Conservation (phyloP, 2,797 vertebrate species). For the Otus scops region DNA sequence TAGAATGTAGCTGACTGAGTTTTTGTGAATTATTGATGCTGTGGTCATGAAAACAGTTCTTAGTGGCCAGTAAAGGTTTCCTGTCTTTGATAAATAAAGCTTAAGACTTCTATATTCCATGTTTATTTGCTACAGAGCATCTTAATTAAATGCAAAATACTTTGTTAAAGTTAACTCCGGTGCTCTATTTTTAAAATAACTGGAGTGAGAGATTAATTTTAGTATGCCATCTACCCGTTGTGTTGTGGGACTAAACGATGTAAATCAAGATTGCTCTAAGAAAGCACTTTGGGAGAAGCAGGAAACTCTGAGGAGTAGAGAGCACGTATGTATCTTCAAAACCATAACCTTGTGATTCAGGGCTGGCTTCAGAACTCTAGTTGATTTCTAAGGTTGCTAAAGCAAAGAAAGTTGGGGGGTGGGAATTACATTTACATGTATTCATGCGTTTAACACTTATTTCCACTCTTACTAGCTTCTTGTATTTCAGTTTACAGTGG, state of each 20-base stretch:
- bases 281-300: background rate
- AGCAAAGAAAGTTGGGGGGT: background rate
- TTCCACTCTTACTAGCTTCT: background rate
- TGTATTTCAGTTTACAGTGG: background rate
- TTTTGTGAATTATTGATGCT: constrained; percentile 52
- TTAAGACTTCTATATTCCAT: background rate
- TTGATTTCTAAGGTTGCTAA: background rate
- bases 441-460: background rate
- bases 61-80: constrained; percentile 1
- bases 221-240: background rate
- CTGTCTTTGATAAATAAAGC: background rate
- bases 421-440: background rate
- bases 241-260: background rate
- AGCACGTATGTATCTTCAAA: background rate
- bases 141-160: constrained; percentile 16
- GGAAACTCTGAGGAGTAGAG: background rate
- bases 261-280: background rate
- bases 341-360: background rate
- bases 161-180: background rate
- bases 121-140: background rate
- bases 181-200: background rate
- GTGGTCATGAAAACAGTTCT: background rate
- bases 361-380: background rate
- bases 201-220: background rate
- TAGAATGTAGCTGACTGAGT: background rate